Evolutionary conservation across 2,113 vertebrate species (phyloP).

Genomic region (Callocephalon fimbriatum): DNA sequence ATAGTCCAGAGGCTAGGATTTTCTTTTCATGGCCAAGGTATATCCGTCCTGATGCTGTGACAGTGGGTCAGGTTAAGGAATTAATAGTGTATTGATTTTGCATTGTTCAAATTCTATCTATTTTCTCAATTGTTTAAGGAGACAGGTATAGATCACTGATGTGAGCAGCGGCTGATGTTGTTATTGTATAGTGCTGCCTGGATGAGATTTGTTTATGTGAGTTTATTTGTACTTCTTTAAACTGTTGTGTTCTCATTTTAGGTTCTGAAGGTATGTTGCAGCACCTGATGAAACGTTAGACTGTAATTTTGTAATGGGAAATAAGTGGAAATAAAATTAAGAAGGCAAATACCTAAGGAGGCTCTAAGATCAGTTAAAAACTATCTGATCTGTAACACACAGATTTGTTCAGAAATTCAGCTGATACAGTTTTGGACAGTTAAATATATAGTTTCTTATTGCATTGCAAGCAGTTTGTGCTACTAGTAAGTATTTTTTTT

Average conservation of each 20-base stretch:
- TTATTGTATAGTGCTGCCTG: background rate
- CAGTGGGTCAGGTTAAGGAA: constrained; percentile 25
- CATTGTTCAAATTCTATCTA: constrained; percentile 21
- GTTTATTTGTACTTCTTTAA: background rate
- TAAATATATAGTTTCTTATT: background rate
- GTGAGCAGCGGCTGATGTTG: background rate
- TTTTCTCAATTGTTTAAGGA: constrained; percentile 38
- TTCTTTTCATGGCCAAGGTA: background rate
- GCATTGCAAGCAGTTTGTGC: background rate
- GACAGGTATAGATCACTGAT: background rate
- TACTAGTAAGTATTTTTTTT: background rate
- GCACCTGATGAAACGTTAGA: background rate
- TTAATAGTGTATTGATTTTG: constrained; percentile 60
- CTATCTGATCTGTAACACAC: background rate
- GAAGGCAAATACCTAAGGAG: background rate
- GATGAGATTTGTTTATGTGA: background rate
- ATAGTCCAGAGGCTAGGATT: background rate
- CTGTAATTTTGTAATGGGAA: background rate
- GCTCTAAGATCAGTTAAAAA: background rate
- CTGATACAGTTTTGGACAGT: background rate
- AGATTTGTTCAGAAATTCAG: background rate
- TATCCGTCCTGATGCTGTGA: constrained; percentile 21
- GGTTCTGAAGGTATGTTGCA: background rate
- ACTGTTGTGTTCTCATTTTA: background rate
- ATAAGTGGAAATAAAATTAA: background rate